Conservation (phyloP, 2,797 vertebrate species). For the Paguma larvata region DNA sequence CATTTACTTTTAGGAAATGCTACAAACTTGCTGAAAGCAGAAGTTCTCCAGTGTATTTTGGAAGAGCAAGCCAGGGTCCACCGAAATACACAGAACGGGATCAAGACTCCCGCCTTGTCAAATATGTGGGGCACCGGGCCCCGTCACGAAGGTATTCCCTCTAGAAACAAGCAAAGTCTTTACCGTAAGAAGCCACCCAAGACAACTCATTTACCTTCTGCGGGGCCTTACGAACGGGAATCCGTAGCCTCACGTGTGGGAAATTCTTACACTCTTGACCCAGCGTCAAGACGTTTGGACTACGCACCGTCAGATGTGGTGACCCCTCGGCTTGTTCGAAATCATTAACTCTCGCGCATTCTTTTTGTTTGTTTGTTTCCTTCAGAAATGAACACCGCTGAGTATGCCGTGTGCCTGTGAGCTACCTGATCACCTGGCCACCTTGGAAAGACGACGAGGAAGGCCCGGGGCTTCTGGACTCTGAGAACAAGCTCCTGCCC, state of each 20-base stretch:
- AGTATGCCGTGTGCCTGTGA: neutral
- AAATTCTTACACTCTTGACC: neutral
- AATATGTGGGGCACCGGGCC: rapidly evolving
- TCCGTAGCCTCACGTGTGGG: neutral
- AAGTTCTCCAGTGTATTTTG: neutral
- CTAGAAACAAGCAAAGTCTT: neutral
- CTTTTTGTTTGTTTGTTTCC: conserved; percentile 81
- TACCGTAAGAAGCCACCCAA: neutral
- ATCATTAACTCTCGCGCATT: conserved; percentile 62
- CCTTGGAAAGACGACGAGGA: conserved; percentile 1
- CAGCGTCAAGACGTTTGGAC: neutral
- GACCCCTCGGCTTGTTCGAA: neutral
- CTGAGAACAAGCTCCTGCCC: neutral
- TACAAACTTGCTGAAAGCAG: neutral
- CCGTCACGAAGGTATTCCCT: neutral
- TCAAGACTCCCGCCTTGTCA: neutral
- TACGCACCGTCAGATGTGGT: neutral
- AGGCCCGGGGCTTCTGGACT: rapidly evolving
- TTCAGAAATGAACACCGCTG: conserved; percentile 79
- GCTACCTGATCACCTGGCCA: rapidly evolving
- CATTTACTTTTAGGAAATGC: conserved; percentile 2
- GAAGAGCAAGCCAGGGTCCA: neutral
- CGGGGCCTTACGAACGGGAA: rapidly evolving
- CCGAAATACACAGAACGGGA: neutral
- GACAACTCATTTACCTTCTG: neutral